These are phyloP conservation scores for Cranoglanis bouderius DNA, from an alignment of 2,113 vertebrate species.

Conservation along the genomic window DNA sequence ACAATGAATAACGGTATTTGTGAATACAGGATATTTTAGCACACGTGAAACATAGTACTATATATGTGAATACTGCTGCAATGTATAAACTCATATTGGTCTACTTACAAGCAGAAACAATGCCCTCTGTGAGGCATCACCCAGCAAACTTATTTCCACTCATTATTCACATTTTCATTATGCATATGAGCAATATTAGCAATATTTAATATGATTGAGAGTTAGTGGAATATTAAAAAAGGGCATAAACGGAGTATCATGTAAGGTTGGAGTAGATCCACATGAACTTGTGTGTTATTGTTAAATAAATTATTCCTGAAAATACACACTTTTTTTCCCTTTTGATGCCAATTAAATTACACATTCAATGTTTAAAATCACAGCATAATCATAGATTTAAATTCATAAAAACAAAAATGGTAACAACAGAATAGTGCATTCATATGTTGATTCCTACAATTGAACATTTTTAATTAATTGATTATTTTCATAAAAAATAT, in stretches of 20 bases:
- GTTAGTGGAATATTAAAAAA: neutral
- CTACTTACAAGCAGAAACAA: neutral
- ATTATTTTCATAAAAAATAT: neutral
- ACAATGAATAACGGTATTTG: neutral
- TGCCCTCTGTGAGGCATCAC: neutral
- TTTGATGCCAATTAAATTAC: conserved; percentile 5
- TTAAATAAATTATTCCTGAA: conserved; percentile 16
- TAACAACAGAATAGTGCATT: neutral
- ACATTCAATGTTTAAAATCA: conserved; percentile 40
- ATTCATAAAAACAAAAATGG: conserved; percentile 8
- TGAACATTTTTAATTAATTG: neutral
- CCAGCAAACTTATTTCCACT: neutral
- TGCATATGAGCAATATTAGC: neutral
- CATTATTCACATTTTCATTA: conserved; percentile 7
- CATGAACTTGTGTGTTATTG: neutral
- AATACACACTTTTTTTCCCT: neutral
- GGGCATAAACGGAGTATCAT: neutral
- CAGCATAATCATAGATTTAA: conserved; percentile 15
- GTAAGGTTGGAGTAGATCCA: neutral
- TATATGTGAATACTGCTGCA: conserved; percentile 14
- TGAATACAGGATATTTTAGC: conserved; percentile 1
- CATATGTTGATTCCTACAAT: neutral
- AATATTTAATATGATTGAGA: neutral
- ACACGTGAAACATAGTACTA: neutral
- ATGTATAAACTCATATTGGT: neutral